Conservation (phyloP, 2,888 invertebrate genomes). For the Galeopsomyia nigrocyanea region DNA sequence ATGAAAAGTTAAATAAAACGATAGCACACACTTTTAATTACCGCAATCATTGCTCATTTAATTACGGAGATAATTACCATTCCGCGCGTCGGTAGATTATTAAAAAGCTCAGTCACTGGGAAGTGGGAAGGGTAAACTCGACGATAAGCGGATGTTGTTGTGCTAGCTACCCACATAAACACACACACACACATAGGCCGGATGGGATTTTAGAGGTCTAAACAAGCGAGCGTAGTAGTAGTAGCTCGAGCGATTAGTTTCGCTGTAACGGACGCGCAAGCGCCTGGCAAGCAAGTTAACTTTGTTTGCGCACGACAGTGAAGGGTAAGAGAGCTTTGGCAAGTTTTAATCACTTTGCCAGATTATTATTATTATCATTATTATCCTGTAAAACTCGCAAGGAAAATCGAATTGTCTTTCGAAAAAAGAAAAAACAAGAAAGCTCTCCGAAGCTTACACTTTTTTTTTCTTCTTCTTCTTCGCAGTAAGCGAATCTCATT, state of each 20-base stretch:
- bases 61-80: slow-evolving; percentile 68
- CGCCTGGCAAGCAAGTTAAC: too few species aligned
- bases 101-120: slow-evolving; percentile 63
- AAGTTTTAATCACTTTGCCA: too few species aligned
- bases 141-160: too few species aligned
- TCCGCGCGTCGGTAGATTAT: slow-evolving; percentile 62
- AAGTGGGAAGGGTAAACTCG: too few species aligned
- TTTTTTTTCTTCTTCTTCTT: not conserved
- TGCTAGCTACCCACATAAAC: slow-evolving; percentile 5
- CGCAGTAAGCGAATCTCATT: slow-evolving; percentile 29
- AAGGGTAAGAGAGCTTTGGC: too few species aligned
- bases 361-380: too few species aligned
- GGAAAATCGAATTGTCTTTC: not conserved
- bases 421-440: slow-evolving; percentile 7
- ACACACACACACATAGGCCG: slow-evolving; percentile 30
- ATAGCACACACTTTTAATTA: slow-evolving; percentile 65
- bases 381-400: not conserved
- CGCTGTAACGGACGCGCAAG: slow-evolving; percentile 23
- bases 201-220: slow-evolving; percentile 43
- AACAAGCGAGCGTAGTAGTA: slow-evolving; percentile 20
- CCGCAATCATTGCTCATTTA: slow-evolving; percentile 64
- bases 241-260: slow-evolving; percentile 32
- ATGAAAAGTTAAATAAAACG: slow-evolving; percentile 46
- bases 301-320: too few species aligned
- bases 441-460: not conserved